Evolutionary conservation across 1,140 invertebrate genomes (phyloP), one percentile per base, ranked within the genome.

Genomic region (Apis cerana): DNA sequence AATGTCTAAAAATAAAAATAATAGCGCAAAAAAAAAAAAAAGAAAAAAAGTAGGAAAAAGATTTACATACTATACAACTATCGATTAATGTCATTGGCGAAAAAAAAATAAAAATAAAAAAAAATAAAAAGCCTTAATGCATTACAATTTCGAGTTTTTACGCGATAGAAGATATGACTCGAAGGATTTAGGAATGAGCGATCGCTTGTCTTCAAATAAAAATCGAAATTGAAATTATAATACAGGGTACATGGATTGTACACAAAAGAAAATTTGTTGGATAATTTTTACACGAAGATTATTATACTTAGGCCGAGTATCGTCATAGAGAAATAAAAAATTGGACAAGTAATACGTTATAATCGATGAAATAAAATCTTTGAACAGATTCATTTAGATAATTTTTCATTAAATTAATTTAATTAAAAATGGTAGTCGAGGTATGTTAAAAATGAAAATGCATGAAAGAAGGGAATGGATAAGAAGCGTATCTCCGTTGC

Each of bases 181-280:
- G 11, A 21, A 21, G 13, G 23, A n/a, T 68, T 48, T 23, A 75
- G 80, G 80, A 58, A 82, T 82, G 72, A 65, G 71, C 80, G 72
- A 76, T 64, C 52, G 13, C n/a, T 23, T 50, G 19, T 19, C 33
- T 52, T 74, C 19, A 33, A 33, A 54, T 19, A 19, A 71, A 33
- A 15, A 33, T 56, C 7, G 9, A 62, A 7, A 8, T 19, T 50
- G 19, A 4, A 59, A 48, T 71, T 19, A 19, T 68, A 58, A 68
- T n/a, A 19, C 62, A 19, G 59, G 59, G 5, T 5, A 12, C 43
- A 21, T 50, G 15, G n/a, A 68, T 68, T 50, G n/a, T 61, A 23
- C 5, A 23, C 43, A 19, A 50, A 23, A 62, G 43, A 9, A 52
- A 27, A 2, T 21, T 33, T 27, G 23, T n/a, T 33, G 2, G 52